Conservation (phyloP, 2,113 vertebrate genomes). For the Coracopsis vasa region DNA sequence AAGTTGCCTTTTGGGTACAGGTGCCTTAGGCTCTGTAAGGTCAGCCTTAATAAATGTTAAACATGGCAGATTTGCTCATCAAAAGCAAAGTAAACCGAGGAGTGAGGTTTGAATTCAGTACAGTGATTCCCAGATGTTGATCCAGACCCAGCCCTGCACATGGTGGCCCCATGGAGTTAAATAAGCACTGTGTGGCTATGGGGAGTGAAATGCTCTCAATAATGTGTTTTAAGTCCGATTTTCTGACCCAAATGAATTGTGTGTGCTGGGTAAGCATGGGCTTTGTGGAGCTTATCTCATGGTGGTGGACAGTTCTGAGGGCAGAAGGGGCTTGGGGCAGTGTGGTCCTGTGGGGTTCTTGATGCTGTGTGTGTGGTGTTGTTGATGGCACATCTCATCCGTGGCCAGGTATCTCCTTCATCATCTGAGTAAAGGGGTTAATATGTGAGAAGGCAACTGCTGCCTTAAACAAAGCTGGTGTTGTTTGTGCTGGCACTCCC, state of each 20-base stretch:
- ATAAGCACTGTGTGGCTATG: accelerated
- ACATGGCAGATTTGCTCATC: background rate
- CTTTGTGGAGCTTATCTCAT: background rate
- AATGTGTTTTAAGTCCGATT: background rate
- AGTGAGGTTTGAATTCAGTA: background rate
- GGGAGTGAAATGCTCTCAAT: background rate
- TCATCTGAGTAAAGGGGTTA: background rate
- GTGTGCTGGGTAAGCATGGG: background rate
- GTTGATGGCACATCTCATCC: background rate
- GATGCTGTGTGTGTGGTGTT: accelerated
- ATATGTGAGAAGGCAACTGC: background rate
- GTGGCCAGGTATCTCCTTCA: background rate
- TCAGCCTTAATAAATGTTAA: background rate
- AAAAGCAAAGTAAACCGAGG: accelerated
- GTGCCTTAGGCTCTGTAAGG: background rate
- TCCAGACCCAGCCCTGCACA: background rate
- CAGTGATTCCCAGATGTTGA: background rate
- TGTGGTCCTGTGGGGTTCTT: accelerated
- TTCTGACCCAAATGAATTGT: background rate
- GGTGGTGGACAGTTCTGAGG: accelerated
- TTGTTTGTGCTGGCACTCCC: background rate
- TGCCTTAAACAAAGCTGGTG: background rate
- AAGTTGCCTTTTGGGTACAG: accelerated
- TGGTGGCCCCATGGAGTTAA: background rate
- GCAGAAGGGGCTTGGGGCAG: background rate